Evolutionary conservation across 2,888 invertebrate genomes (phyloP), one percentile per base, ranked within the genome.

Genomic region (Dastarcus helophoroides): DNA sequence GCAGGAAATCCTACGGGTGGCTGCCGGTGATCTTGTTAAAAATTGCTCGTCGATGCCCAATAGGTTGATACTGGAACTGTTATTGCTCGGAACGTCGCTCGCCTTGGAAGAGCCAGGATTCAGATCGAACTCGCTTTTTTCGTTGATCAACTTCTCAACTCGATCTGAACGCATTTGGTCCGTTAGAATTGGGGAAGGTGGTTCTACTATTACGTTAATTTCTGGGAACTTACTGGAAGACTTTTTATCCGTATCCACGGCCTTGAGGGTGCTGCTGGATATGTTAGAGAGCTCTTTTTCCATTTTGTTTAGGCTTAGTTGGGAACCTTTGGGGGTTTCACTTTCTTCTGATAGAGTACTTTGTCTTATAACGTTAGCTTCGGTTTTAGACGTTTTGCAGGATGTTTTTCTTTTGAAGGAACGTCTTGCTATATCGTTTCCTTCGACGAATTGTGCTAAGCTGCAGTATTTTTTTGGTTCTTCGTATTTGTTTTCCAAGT

Each of bases 1-100:
- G 57, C 88, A 88, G 41, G 90, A 90, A 54, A 93, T 90, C 43
- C 91, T 68, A 39, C 91, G 71, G 4, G 88, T 85, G 6, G 89
- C 86, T 32, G 86, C 82, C 3, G 85, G 83, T 2, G 85, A 84
- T 49, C 77, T 77, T 41, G 76, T 80, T 13, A 79, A 60, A 45
- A 76, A 76, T 42, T 69, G 66, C 44, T 78, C 76, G 50, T 76
- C 76, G 28, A 76, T 69, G 27, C 62, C 63, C 26, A 77, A 53
- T 6, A 72, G 59, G 45, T 76, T 75, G 6, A 76, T 75, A 50
- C 71, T 76, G 26, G 62, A 65, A 45, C 66, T 60, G 40, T 58
- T 56, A 39, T 58, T 59, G 43, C 60, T 59, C 7, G 50, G 48
- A 11, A 50, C 44, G 38, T 59, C 57, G n/a, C 55, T 55, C 22